These are phyloP conservation scores for Dendrolimus pini DNA, from an alignment of 2,888 invertebrate genomes.

Conservation along the genomic window DNA sequence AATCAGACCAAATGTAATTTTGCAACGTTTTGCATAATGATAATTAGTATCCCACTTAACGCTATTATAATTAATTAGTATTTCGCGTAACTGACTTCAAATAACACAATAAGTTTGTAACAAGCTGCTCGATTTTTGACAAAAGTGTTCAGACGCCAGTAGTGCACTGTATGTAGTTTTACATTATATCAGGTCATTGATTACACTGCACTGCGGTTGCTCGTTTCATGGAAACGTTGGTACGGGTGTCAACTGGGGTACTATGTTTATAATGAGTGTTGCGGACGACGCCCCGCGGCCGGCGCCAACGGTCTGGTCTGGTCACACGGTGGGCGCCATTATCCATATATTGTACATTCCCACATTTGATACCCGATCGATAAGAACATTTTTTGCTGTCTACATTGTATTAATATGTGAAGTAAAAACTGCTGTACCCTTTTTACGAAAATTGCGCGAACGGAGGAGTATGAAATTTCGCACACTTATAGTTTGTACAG, in stretches of 20 bases:
- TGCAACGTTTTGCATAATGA: too few relatives aligned
- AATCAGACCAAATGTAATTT: too few relatives aligned
- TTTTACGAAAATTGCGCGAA: too few relatives aligned
- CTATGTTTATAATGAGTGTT: background rate
- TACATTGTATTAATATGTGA: too few relatives aligned
- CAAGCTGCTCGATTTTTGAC: too few relatives aligned
- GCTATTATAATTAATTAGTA: too few relatives aligned
- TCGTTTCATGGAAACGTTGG: background rate
- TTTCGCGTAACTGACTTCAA: too few relatives aligned
- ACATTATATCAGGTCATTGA: conserved; percentile 8
- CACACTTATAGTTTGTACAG: too few relatives aligned
- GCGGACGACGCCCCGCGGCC: background rate
- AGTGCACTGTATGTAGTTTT: background rate
- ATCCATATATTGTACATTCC: background rate
- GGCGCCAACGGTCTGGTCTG: background rate
- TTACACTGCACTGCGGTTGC: conserved; percentile 13
- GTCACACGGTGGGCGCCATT: conserved; percentile 21
- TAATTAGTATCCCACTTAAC: too few relatives aligned
- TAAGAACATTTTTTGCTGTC: background rate
- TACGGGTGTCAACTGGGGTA: background rate
- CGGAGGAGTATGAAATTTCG: too few relatives aligned
- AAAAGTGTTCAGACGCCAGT: background rate
- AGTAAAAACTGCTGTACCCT: too few relatives aligned
- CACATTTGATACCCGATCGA: background rate
- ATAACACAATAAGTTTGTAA: too few relatives aligned